Percentiles rank a stretch among this genome's conserved stretches.
Conservation (phyloP, 2,113 vertebrate genomes). For the Solenodon paradoxus region DNA sequence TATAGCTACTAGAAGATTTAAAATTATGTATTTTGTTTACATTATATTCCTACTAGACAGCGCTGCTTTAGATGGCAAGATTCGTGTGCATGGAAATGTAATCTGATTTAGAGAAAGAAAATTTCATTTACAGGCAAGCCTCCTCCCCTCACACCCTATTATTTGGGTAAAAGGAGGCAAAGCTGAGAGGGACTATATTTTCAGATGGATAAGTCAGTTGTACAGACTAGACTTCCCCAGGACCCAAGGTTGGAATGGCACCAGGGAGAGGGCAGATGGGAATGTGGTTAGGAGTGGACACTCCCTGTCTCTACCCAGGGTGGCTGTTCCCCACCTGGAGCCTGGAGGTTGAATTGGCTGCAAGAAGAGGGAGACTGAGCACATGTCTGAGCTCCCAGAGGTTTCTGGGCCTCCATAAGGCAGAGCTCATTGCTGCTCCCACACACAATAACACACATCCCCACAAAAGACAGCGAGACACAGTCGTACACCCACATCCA, state of each 20-base stretch:
- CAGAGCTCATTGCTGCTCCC: not conserved
- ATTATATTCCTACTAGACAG: slow-evolving; percentile 18
- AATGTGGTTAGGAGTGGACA: not conserved
- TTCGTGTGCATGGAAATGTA: slow-evolving; percentile 20
- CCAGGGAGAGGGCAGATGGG: not conserved
- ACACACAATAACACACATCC: slow-evolving; percentile 14
- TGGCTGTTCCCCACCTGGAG: not conserved
- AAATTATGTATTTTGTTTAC: not conserved
- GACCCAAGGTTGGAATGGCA: not conserved
- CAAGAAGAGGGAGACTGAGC: not conserved
- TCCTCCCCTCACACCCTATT: not conserved
- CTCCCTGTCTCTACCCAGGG: not conserved
- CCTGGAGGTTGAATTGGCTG: not conserved
- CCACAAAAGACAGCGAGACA: slow-evolving; percentile 13
- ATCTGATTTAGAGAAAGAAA: slow-evolving; percentile 47
- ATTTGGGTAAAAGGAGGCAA: not conserved
- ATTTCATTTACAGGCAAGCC: slow-evolving; percentile 12
- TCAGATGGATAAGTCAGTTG: not conserved
- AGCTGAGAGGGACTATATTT: not conserved
- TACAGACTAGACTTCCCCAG: not conserved
- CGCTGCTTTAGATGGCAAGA: slow-evolving; percentile 17
- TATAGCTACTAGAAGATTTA: not conserved
- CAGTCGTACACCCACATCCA: slow-evolving; percentile 31
- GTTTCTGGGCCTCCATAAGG: slow-evolving; percentile 19
- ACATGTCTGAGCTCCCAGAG: not conserved